phyloP scores from a whole-genome alignment of 2,888 invertebrate species.

The Helicoverpa assulta region DNA sequence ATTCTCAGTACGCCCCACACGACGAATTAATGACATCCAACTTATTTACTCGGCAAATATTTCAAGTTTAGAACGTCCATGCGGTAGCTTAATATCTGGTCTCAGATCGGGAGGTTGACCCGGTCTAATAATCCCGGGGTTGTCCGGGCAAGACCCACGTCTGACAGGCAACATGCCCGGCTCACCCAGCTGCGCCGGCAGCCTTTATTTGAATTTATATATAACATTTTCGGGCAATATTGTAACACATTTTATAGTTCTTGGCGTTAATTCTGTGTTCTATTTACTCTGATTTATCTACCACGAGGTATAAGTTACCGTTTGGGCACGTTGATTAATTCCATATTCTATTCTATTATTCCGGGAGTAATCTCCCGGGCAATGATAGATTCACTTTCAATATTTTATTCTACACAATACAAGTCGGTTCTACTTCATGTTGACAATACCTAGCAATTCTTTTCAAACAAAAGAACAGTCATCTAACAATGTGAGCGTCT shows the following conservation, averaged over 20 bases:
- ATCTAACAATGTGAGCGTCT: not conserved
- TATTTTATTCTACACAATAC: too few species aligned
- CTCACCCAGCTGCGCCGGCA: constrained; percentile 18
- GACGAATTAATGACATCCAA: constrained; percentile 36
- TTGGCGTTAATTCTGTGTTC: not conserved
- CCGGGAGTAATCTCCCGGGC: too few species aligned
- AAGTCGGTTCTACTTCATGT: too few species aligned
- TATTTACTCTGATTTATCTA: not conserved
- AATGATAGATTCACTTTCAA: too few species aligned
- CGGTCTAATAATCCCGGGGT: constrained; percentile 59
- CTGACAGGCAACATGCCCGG: constrained; percentile 56
- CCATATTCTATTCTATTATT: too few species aligned
- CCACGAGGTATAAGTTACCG: too few species aligned
- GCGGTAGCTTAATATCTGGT: constrained; percentile 51
- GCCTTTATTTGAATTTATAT: constrained; percentile 43
- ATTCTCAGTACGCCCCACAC: not conserved
- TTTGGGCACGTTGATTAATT: too few species aligned
- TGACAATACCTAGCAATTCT: too few species aligned
- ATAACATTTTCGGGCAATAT: constrained; percentile 5
- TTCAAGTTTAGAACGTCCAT: constrained; percentile 52
- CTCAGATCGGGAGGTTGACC: constrained; percentile 48
- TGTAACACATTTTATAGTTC: not conserved
- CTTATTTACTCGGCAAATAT: constrained; percentile 37
- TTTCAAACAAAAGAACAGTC: not conserved
- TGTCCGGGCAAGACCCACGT: constrained; percentile 43